A percentile compares a stretch with the other conserved stretches of the same genome.
Evolutionary conservation across 2,113 vertebrate species (phyloP).

Genomic region (Sinocyclocheilus grahami): DNA sequence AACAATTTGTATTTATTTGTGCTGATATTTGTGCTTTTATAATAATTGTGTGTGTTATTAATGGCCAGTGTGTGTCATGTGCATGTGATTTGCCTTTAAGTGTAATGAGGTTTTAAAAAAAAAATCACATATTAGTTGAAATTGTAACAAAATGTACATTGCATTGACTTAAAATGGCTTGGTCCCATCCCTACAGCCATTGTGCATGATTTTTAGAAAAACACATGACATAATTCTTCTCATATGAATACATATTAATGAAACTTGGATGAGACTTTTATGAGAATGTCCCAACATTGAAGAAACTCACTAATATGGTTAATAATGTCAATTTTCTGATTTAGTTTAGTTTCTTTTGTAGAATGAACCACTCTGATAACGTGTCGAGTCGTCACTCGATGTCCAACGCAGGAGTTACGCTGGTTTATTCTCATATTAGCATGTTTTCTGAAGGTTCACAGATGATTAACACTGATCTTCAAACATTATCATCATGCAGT

Average conservation of each 20-base stretch:
- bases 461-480: background rate
- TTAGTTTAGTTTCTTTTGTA: background rate
- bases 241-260: background rate
- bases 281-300: background rate
- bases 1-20: too few relatives aligned
- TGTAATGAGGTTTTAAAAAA: too few relatives aligned
- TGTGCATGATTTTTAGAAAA: too few relatives aligned
- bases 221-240: too few relatives aligned
- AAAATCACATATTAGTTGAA: too few relatives aligned
- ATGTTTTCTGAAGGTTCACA: background rate
- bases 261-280: background rate
- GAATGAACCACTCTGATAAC: background rate
- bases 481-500: background rate
- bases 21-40: too few relatives aligned
- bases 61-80: too few relatives aligned
- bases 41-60: too few relatives aligned
- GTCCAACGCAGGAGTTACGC: background rate
- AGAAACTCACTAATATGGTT: background rate
- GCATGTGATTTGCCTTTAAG: too few relatives aligned
- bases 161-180: too few relatives aligned
- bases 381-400: background rate
- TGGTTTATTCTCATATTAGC: background rate
- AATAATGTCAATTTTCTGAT: background rate
- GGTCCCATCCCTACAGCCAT: too few relatives aligned
- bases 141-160: too few relatives aligned